A percentile compares a stretch with the other conserved stretches of the same genome.
These are phyloP conservation scores for Hydrophis major DNA, from an alignment of 2,797 vertebrate genomes.

Conservation along the genomic window DNA sequence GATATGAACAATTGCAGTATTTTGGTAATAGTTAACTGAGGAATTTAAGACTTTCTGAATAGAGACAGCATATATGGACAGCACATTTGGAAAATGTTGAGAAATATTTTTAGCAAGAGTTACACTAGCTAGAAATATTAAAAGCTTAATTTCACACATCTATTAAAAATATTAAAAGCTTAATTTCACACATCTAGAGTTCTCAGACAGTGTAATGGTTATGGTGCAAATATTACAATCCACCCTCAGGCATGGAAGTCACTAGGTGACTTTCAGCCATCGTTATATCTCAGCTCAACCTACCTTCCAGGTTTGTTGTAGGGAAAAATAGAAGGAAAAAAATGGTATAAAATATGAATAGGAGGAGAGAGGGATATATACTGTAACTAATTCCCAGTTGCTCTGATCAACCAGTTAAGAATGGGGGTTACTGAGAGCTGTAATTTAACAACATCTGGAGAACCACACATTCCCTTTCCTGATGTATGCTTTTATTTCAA, in stretches of 20 bases:
- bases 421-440: neutral
- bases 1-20: neutral
- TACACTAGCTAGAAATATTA: neutral
- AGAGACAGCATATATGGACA: too few relatives aligned
- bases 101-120: neutral
- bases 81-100: neutral
- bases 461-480: neutral
- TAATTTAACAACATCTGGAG: neutral
- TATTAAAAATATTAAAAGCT: neutral
- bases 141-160: neutral
- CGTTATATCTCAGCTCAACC: neutral
- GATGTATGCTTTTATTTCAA: neutral
- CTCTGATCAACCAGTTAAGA: neutral
- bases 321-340: neutral
- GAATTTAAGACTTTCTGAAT: neutral
- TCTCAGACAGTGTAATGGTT: neutral
- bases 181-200: neutral
- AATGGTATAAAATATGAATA: neutral
- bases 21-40: neutral
- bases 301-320: neutral
- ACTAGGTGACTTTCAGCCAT: neutral
- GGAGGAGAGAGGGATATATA: neutral
- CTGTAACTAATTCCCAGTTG: neutral
- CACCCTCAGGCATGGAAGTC: neutral
- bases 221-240: neutral